Evolutionary conservation across 2,888 invertebrate species (phyloP).

Genomic region (Fissipunctia ypsillon): DNA sequence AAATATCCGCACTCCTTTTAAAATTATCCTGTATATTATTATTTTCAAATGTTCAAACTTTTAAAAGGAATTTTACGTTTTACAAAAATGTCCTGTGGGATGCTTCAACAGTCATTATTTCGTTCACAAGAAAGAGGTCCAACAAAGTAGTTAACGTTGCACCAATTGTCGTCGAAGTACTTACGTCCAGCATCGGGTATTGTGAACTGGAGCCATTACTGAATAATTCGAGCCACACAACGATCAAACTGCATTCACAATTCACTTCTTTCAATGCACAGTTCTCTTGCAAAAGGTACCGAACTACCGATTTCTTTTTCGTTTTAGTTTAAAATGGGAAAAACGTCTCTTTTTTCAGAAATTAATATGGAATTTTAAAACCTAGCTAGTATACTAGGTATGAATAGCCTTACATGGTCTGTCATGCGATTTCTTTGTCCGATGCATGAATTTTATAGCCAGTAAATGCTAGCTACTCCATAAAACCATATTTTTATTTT

Average conservation of each 20-base stretch:
- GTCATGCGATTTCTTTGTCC: background rate
- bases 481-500: no score
- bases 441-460: constrained; percentile 4
- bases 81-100: background rate
- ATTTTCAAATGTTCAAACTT: background rate
- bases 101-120: constrained; percentile 19
- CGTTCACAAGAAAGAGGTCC: constrained; percentile 34
- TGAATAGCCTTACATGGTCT: background rate
- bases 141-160: constrained; percentile 43
- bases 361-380: no score
- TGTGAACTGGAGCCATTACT: constrained; percentile 50
- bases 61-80: background rate
- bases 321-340: background rate
- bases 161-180: constrained; percentile 50
- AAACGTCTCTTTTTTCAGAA: background rate
- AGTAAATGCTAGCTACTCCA: background rate
- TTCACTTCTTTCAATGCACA: constrained; percentile 37
- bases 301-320: constrained; percentile 7
- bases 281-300: constrained; percentile 2
- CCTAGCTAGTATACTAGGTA: background rate
- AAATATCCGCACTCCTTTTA: no score
- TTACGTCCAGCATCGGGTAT: constrained; percentile 41
- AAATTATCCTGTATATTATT: no score
- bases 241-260: constrained; percentile 48
- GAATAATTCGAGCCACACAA: constrained; percentile 44